Conservation (phyloP, 2,797 vertebrate genomes). For the Oreonectes daqikongensis region DNA sequence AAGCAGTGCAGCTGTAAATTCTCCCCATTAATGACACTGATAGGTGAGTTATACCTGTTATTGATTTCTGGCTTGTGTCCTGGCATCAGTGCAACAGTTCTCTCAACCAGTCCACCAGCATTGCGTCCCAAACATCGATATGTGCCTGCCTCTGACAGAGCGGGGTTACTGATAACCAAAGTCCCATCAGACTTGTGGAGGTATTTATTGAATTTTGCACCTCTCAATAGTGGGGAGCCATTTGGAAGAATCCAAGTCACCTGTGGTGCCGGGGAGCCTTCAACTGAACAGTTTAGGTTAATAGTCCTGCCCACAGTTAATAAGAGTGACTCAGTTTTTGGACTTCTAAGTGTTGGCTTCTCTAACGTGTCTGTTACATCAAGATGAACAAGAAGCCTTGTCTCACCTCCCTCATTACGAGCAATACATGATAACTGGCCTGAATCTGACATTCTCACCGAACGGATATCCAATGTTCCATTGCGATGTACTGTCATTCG, state of each 20-base stretch:
- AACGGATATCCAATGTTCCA: conserved; percentile 86
- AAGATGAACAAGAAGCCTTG: conserved; percentile 79
- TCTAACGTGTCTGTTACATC: conserved; percentile 74
- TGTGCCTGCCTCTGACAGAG: conserved; percentile 78
- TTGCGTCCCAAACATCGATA: conserved; percentile 86
- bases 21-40: conserved; percentile 84
- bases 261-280: conserved; percentile 69
- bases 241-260: conserved; percentile 86
- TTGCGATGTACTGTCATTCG: conserved; percentile 86
- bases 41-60: conserved; percentile 77
- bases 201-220: conserved; percentile 75
- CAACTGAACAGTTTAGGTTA: conserved; percentile 85
- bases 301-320: conserved; percentile 80
- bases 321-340: conserved; percentile 72
- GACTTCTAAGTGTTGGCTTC: conserved; percentile 71
- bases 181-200: conserved; percentile 82
- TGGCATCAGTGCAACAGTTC: conserved; percentile 77
- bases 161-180: conserved; percentile 81
- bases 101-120: conserved; percentile 75
- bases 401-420: conserved; percentile 89
- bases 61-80: conserved; percentile 78
- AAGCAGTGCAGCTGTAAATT: conserved; percentile 82
- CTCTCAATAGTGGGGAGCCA: conserved; percentile 76
- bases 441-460: conserved; percentile 74
- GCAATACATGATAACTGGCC: conserved; percentile 83